Percentiles rank a stretch among this genome's conserved stretches.
phyloP scores from a whole-genome alignment of 2,888 invertebrate species.

The Zaprionus lineosus region DNA sequence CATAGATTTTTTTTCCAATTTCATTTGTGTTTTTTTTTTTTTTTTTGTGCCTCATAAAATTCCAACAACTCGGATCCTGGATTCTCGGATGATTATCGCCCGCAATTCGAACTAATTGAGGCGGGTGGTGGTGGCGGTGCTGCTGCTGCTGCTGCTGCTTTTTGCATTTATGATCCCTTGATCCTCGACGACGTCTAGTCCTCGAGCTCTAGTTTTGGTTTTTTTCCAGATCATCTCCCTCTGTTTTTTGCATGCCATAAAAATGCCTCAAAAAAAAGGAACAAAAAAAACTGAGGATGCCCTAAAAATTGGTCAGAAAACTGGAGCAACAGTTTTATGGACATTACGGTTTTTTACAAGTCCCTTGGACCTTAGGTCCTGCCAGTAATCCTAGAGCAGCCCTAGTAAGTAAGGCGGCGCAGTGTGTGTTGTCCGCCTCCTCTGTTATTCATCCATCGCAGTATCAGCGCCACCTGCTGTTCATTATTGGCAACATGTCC shows the following conservation, averaged over 20 bases:
- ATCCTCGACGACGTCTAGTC: slow-evolving; percentile 33
- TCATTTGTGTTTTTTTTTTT: slow-evolving; percentile 1
- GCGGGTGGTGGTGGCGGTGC: slow-evolving; percentile 75
- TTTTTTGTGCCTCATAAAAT: slow-evolving; percentile 35
- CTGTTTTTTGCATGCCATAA: slow-evolving; percentile 35
- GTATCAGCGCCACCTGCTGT: slow-evolving; percentile 71
- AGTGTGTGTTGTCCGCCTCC: slow-evolving; percentile 7
- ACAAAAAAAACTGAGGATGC: slow-evolving; percentile 22
- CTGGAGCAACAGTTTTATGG: slow-evolving; percentile 58
- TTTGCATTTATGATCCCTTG: slow-evolving; percentile 35
- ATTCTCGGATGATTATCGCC: slow-evolving; percentile 37
- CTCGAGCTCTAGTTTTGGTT: slow-evolving; percentile 52
- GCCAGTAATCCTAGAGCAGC: too few relatives aligned
- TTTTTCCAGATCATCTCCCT: too few relatives aligned
- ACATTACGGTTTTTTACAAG: slow-evolving; percentile 12
- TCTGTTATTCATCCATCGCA: slow-evolving; percentile 44
- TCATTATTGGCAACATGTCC: slow-evolving; percentile 76
- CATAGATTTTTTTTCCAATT: slow-evolving; percentile 35
- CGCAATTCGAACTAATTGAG: slow-evolving; percentile 68
- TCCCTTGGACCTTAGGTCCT: too few relatives aligned
- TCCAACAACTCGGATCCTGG: not conserved
- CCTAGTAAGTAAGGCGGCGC: too few relatives aligned
- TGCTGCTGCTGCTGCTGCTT: too few relatives aligned
- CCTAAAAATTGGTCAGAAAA: slow-evolving; percentile 69
- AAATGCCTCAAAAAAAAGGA: slow-evolving; percentile 25